Base-by-base conservation (phyloP, 2,113 vertebrate genomes). In the Candoia aspera region DNA sequence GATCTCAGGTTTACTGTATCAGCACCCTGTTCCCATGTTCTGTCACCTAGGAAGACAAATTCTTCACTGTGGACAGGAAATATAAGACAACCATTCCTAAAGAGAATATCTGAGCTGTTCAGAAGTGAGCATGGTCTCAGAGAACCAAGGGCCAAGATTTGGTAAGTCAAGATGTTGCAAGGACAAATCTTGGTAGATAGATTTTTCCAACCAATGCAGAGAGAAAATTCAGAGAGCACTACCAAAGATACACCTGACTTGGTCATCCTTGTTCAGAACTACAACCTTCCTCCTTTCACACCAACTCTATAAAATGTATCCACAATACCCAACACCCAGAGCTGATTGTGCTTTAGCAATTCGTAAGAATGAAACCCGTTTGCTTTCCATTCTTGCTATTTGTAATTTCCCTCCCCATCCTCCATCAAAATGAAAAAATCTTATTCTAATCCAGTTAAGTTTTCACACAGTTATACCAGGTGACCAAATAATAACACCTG, bases 1-100 rank as follows among this genome's bases (percentile, higher is more conserved):
- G 33, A 68, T 55, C 84, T 91, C 60, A 68, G 49, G 33, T 91
- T 91, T 73, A 42, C 85, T 21, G 8, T 87, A 29, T 86, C 84
- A 68, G 54, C 59, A 68, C 3, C 33, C 73, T 23, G 33, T 21
- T 46, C 60, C 60, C 46, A 6, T 21, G 21, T 19, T 73, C 62
- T 15, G 0, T 8, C 85, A 73, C 21, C 46, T 37, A 55, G 33
- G 24, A n/a, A 87, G 19, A 6, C n/a, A 73, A 26, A 8, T 73
- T 46, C 49, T 64, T 73, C 53, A 79, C 33, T 29, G 6, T 54
- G 33, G 53, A 29, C 33, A 73, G 59, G 21, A 33, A 8, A 85
- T 29, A 85, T 37, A 42, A 58, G 54, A 15, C 83, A 86, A 54
- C 29, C 42, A 68, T 46, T 26, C 37, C 3, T 62, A 19, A 17